Conservation (phyloP, 2,797 vertebrate genomes). For the Sphenodon punctatus region DNA sequence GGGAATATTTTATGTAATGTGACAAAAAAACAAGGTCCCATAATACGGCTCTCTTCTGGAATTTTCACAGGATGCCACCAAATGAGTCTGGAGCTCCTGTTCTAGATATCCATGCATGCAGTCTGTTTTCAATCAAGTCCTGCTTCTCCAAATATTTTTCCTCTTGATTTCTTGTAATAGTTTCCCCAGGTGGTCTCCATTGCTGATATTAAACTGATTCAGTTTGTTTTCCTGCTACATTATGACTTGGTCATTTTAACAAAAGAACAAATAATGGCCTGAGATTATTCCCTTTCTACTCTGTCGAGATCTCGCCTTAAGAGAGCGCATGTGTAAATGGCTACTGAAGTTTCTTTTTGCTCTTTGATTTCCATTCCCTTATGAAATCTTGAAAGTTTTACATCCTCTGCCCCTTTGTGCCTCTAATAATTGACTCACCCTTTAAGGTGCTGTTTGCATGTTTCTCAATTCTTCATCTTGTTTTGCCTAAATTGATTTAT, state of each 20-base stretch:
- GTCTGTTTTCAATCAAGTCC: conserved; percentile 40
- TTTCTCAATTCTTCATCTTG: conserved; percentile 35
- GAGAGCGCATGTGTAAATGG: conserved; percentile 11
- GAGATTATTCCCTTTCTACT: conserved; percentile 26
- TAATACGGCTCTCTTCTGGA: no score
- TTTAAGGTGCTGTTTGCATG: conserved; percentile 19
- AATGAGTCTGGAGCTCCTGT: conserved; percentile 15
- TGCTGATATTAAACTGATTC: conserved; percentile 42
- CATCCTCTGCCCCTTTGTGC: conserved; percentile 24
- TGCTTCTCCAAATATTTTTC: conserved; percentile 56
- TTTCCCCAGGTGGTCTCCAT: conserved; percentile 50
- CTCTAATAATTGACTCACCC: conserved; percentile 31
- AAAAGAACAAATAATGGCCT: background rate
- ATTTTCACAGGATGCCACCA: no score
- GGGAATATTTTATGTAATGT: no score
- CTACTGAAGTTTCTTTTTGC: conserved; percentile 11
- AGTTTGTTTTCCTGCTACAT: conserved; percentile 45
- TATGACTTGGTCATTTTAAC: conserved; percentile 24
- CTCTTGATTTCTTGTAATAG: conserved; percentile 49
- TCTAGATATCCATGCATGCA: conserved; percentile 11
- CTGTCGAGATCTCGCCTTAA: conserved; percentile 1
- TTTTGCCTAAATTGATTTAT: conserved; percentile 40
- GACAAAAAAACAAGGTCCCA: no score
- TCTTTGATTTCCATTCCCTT: conserved; percentile 4
- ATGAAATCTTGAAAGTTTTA: background rate